phyloP scores from a whole-genome alignment of 2,888 invertebrate species.

The Byasa hedistus region DNA sequence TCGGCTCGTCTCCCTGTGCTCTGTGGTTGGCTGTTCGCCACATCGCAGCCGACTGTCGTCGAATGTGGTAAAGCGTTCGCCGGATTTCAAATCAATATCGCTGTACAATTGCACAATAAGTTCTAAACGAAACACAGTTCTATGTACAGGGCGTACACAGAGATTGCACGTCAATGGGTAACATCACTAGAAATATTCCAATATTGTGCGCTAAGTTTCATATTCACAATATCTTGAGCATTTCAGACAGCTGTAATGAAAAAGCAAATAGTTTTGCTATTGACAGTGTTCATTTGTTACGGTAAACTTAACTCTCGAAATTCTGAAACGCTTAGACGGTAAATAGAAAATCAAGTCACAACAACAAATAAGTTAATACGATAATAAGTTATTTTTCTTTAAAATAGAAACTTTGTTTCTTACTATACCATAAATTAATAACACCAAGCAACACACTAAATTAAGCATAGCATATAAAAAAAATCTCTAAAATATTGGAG shows the following conservation, averaged over 20 bases:
- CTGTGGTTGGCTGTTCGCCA: constrained; percentile 4
- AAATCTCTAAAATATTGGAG: constrained; percentile 73
- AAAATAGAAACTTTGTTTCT: constrained; percentile 77
- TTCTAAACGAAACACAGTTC: constrained; percentile 53
- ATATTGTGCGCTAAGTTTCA: constrained; percentile 79
- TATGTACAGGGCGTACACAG: constrained; percentile 73
- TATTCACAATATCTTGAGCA: constrained; percentile 77
- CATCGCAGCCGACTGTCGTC: constrained; percentile 5
- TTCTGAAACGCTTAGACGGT: constrained; percentile 49
- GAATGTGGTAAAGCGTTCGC: constrained; percentile 4
- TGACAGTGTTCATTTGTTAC: constrained; percentile 64
- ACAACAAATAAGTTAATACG: constrained; percentile 77
- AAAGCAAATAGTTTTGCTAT: constrained; percentile 78
- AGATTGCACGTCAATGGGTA: constrained; percentile 71
- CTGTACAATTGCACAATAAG: constrained; percentile 62
- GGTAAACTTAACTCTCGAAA: constrained; percentile 51
- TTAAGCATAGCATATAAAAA: constrained; percentile 70
- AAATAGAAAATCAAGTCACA: constrained; percentile 67
- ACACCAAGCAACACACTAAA: constrained; percentile 79
- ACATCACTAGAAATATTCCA: constrained; percentile 71
- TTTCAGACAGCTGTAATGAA: constrained; percentile 73
- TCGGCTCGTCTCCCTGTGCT: constrained; percentile 9
- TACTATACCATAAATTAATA: constrained; percentile 71
- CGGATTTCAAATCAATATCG: constrained; percentile 44
- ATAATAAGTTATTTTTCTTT: constrained; percentile 63